Conservation (phyloP, 2,888 invertebrate species). For the Eristalinus sepulchralis region DNA sequence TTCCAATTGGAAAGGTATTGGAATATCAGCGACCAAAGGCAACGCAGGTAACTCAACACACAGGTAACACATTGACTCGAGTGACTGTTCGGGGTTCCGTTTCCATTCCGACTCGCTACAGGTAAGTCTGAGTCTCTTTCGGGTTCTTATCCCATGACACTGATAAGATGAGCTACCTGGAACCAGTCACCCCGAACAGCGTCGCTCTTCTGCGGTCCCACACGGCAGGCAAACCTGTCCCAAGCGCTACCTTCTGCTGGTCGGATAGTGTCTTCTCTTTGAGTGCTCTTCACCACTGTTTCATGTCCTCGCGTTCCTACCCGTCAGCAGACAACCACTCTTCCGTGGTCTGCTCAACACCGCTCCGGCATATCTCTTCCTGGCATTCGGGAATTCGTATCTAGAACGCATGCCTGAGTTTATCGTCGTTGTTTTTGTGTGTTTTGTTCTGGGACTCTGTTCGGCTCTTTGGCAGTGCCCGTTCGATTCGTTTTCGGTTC, state of each 20-base stretch:
- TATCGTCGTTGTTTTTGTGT: constrained; percentile 11
- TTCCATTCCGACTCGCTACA: constrained; percentile 7
- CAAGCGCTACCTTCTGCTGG: background rate
- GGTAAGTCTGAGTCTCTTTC: constrained; percentile 34
- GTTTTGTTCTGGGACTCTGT: background rate
- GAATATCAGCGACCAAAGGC: constrained; percentile 14
- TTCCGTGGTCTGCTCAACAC: constrained; percentile 22
- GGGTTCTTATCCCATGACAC: background rate
- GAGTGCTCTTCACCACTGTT: constrained; percentile 59
- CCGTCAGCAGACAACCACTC: constrained; percentile 13
- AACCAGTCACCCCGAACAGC: constrained; percentile 18
- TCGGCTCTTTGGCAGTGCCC: constrained; percentile 44
- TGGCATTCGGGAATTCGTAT: constrained; percentile 65
- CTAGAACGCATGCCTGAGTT: constrained; percentile 67
- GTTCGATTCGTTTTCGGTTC: constrained; percentile 65
- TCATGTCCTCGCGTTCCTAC: constrained; percentile 49
- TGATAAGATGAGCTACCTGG: background rate
- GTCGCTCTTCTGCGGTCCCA: background rate
- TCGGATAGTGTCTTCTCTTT: constrained; percentile 46
- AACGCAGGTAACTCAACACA: constrained; percentile 1
- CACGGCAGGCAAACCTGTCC: constrained; percentile 18
- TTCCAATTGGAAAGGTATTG: constrained; percentile 57
- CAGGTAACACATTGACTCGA: constrained; percentile 26
- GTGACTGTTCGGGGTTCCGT: constrained; percentile 6
- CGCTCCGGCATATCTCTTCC: constrained; percentile 39